Evolutionary conservation across 37 sponge, comb jelly and placozoan genomes (phyloP).

Genomic region (Halichondria panicea): DNA sequence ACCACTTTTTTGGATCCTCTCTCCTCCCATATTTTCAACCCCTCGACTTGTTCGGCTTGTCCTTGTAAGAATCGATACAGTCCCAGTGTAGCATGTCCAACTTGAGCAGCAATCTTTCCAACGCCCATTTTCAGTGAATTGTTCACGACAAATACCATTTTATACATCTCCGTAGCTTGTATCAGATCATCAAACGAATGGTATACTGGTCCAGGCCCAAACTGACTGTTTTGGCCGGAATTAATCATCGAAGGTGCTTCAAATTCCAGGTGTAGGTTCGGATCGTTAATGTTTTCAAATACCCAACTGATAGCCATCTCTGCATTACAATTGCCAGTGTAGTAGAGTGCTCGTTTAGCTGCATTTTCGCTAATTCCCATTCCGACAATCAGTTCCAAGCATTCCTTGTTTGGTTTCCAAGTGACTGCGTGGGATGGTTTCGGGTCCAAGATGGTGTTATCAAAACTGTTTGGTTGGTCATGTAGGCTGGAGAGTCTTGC

Average conservation of each 20-base stretch:
- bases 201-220: constrained; percentile 18
- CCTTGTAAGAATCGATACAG: constrained; percentile 43
- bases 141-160: constrained; percentile 89
- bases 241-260: constrained; percentile 19
- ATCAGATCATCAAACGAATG: constrained; percentile 30
- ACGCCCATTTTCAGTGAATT: constrained; percentile 69
- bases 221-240: neutral
- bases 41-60: neutral
- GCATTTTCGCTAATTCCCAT: constrained; percentile 83
- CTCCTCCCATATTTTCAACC: constrained; percentile 49
- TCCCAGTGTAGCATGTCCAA: constrained; percentile 80
- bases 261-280: constrained; percentile 65
- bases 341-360: constrained; percentile 59
- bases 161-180: constrained; percentile 7
- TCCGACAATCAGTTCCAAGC: constrained; percentile 45
- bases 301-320: constrained; percentile 75
- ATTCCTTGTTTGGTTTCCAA: constrained; percentile 36
- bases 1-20: constrained; percentile 67
- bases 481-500: constrained; percentile 26
- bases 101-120: constrained; percentile 86
- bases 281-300: constrained; percentile 67
- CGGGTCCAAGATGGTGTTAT: too few relatives aligned
- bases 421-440: neutral
- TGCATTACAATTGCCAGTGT: constrained; percentile 58
- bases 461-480: neutral